Evolutionary conservation across 2,797 vertebrate genomes (phyloP), one percentile per base, ranked within the genome.

Genomic region (Falco rusticolus): DNA sequence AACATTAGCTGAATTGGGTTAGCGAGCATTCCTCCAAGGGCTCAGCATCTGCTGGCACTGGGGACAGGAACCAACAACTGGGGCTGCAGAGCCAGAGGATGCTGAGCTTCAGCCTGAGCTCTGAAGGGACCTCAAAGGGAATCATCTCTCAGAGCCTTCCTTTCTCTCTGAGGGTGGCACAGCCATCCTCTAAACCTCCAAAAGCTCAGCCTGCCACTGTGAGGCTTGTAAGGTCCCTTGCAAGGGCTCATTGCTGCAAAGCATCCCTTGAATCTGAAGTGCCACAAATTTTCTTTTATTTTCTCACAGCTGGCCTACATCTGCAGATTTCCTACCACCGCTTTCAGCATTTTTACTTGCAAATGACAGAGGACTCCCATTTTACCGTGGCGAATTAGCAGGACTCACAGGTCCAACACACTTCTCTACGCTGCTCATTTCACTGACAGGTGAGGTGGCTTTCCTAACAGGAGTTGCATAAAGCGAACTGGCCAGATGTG

Each of bases 331-430:
- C 21, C 41, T 51, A n/a, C 12, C 10, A 25, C 19, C 45, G 19
- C 8, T 21, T 41, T 57, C 51, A 89, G 69, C 21, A 48, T 45
- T 84, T 76, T 61, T 72, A 25, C 37, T 31, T 41, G 48, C 33
- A 89, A 59, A 64, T 72, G 43, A 61, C 29, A 54, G 60, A 91
- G 65, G 41, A 69, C 2, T 91, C 48, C 11, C 3, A 11, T 53
- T 90, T 71, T 60, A 47, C 56, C 29, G 56, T 3, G 12, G 33
- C 7, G 37, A 77, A 60, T 68, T 5, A 68, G 54, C 43, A 82
- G 51, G 63, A 81, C 43, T 75, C 53, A 25, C 0, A 0, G 14
- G 11, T 17, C 61, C n/a, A 51, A 63, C 39, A 22, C 14, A 26
- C 12, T 61, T 72, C 45, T 68, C 41, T 34, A 29, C 0, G 1